Base-by-base conservation (phyloP, 2,113 vertebrate genomes). In the Bubo bubo region DNA sequence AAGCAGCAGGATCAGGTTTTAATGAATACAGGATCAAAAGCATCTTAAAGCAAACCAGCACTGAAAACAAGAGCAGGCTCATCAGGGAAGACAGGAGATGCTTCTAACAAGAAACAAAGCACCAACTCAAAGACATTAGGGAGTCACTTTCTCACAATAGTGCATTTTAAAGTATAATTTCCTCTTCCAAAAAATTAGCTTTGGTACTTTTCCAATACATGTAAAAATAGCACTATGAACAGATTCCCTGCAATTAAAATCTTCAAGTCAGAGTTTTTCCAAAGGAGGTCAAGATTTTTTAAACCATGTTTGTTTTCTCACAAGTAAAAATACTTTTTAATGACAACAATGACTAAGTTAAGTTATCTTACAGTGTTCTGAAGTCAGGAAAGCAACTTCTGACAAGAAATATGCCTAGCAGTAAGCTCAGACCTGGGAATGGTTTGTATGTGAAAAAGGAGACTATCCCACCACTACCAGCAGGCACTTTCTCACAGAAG, bases 1-100 rank as follows among this genome's bases (percentile, higher is more conserved):
- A 96, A 97, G 93, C 95, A 95, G 94, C 95, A 85, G 95, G 97
- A 95, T 95, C 71, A 75, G 83, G 84, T 93, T 97, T 98, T 97
- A 98, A 98, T 43, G 49, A 98, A 96, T 14, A n/a, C 26, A 85
- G 96, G 95, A 98, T 98, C 97, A 97, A 98, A 98, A 97, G 97
- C 90, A 96, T 94, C 94, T 92, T 95, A 95, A 97, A 97, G 96
- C 90, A 94, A 97, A 96, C 43, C 87, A 73, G 95, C 76, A 45
- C 95, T 73, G 88, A 89, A 97, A 97, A 97, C 97, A 96, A 96
- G 97, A 95, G 95, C 93, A 93, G 80, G 73, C 97, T 97, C 96
- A 62, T 86, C 95, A 86, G 97, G 95, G 93, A 90, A 96, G 94
- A 72, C 49, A 53, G 96, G 67, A 94, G 96, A 93, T 34, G 81